These are phyloP conservation scores for Andrena hattorfiana DNA, from an alignment of 2,888 invertebrate genomes.

Conservation along the genomic window DNA sequence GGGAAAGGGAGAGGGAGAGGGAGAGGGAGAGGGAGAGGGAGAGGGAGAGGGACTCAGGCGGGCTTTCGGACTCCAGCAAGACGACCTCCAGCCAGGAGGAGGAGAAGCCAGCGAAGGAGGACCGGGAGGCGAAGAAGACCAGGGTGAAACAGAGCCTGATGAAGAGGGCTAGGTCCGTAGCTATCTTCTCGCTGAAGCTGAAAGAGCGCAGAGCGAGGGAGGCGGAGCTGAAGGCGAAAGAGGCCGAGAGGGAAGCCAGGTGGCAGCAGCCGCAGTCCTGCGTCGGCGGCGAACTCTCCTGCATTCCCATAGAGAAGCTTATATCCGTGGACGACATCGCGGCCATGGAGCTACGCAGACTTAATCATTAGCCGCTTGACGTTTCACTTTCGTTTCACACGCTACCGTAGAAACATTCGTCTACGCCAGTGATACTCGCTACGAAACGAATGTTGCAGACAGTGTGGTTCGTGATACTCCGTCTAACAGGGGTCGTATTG, in stretches of 20 bases:
- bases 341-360: slow-evolving; percentile 82
- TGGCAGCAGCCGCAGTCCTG: slow-evolving; percentile 87
- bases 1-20: too few relatives aligned
- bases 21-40: too few relatives aligned
- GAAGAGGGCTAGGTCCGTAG: slow-evolving; percentile 94
- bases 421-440: slow-evolving; percentile 59
- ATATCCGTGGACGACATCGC: slow-evolving; percentile 86
- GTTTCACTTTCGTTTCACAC: slow-evolving; percentile 65
- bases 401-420: slow-evolving; percentile 68
- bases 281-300: slow-evolving; percentile 93
- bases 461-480: slow-evolving; percentile 6
- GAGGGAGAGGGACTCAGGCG: slow-evolving; percentile 76
- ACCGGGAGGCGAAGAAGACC: slow-evolving; percentile 89
- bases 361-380: slow-evolving; percentile 80
- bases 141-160: slow-evolving; percentile 91
- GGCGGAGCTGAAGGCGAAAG: slow-evolving; percentile 89
- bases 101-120: slow-evolving; percentile 85
- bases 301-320: slow-evolving; percentile 93
- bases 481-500: background rate
- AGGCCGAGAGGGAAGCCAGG: slow-evolving; percentile 87
- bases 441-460: slow-evolving; percentile 39
- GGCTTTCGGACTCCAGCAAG: slow-evolving; percentile 86
- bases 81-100: slow-evolving; percentile 87
- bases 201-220: slow-evolving; percentile 92
- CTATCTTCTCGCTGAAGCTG: slow-evolving; percentile 93